phyloP scores from a whole-genome alignment of 2,113 vertebrate species.

The Eira barbara region DNA sequence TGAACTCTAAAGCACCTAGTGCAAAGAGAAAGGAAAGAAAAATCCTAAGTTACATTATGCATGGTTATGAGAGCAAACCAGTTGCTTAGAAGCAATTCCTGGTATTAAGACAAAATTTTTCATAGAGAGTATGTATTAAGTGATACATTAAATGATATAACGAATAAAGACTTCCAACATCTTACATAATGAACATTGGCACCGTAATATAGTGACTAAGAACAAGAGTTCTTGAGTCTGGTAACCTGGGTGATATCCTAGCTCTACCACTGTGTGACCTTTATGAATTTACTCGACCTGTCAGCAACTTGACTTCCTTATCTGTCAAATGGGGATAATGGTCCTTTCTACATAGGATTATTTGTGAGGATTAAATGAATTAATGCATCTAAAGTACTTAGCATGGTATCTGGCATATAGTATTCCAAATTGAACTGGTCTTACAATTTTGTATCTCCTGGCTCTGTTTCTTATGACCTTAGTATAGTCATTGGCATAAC shows the following conservation, averaged over 20 bases:
- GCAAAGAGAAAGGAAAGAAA: not conserved
- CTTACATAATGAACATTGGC: not conserved
- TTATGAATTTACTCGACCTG: not conserved
- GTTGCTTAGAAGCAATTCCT: not conserved
- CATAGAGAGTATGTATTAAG: not conserved
- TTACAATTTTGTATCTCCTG: not conserved
- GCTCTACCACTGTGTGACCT: not conserved
- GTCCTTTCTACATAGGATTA: not conserved
- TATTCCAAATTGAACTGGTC: not conserved
- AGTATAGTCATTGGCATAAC: not conserved
- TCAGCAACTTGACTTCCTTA: not conserved
- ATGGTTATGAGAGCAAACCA: not conserved
- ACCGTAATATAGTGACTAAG: not conserved
- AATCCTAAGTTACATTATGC: not conserved
- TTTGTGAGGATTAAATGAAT: not conserved
- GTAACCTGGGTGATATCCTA: not conserved
- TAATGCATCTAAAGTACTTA: not conserved
- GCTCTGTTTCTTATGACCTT: not conserved
- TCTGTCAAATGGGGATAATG: not conserved
- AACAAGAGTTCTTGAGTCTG: not conserved
- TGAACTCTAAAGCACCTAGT: not conserved
- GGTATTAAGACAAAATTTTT: slow-evolving; percentile 32
- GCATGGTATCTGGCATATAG: not conserved
- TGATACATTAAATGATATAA: not conserved
- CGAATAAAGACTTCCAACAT: not conserved